Evolutionary conservation across 2,113 vertebrate genomes (phyloP).

Genomic region (Lota lota): DNA sequence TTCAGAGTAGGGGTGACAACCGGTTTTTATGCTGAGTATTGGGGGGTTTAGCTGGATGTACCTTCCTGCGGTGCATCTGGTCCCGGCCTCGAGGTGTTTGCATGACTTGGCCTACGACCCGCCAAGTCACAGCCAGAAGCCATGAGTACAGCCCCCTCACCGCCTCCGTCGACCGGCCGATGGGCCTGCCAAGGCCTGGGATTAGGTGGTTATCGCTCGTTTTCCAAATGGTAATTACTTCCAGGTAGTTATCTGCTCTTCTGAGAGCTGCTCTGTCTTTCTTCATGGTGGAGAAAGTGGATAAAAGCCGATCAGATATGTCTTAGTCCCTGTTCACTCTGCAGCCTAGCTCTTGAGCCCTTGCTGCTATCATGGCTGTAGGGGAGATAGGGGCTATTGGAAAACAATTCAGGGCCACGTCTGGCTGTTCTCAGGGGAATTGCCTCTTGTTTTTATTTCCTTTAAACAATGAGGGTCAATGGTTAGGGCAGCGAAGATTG

Average conservation of each 20-base stretch:
- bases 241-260: constrained; percentile 22
- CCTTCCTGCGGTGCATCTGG: constrained; percentile 32
- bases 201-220: constrained; percentile 25
- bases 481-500: constrained; percentile 15
- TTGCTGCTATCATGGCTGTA: constrained; percentile 22
- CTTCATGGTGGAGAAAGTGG: constrained; percentile 2
- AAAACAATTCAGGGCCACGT: constrained; percentile 53
- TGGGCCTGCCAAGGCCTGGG: constrained; percentile 19
- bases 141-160: constrained; percentile 5
- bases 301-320: too few relatives aligned
- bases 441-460: constrained; percentile 38
- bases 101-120: constrained; percentile 41
- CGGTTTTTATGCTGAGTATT: background rate
- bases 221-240: constrained; percentile 30
- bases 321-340: too few relatives aligned
- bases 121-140: background rate
- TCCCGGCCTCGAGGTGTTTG: constrained; percentile 12
- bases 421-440: constrained; percentile 46
- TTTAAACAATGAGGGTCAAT: constrained; percentile 38
- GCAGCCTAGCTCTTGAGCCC: too few relatives aligned
- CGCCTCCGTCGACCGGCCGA: constrained; percentile 21
- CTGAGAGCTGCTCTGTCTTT: background rate
- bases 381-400: constrained; percentile 41
- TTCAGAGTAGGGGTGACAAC: background rate
- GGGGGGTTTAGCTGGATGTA: background rate